Conservation (phyloP, 2,113 vertebrate genomes). For the Lamprotornis superbus region DNA sequence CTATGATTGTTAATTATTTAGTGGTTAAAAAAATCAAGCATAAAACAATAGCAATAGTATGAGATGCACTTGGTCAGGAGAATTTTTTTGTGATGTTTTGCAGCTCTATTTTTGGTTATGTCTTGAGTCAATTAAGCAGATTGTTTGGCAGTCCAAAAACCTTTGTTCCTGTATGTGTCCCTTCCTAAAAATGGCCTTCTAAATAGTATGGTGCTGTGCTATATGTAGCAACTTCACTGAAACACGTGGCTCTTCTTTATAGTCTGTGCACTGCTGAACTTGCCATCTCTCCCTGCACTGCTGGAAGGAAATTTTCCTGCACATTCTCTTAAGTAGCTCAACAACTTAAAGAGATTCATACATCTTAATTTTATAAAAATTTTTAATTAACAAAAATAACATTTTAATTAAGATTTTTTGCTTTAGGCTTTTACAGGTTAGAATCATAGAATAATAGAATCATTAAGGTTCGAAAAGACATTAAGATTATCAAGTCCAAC, state of each 20-base stretch:
- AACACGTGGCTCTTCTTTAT: rapidly evolving
- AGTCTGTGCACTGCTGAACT: not conserved
- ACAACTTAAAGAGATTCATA: not conserved
- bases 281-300: not conserved
- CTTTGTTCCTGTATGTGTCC: not conserved
- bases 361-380: not conserved
- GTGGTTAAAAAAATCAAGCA: not conserved
- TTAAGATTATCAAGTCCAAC: not conserved
- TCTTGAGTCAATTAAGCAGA: not conserved
- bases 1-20: not conserved
- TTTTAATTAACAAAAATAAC: not conserved
- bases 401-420: not conserved
- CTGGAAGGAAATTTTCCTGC: not conserved
- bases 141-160: not conserved
- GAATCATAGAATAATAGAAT: not conserved
- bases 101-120: not conserved
- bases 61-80: not conserved
- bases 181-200: not conserved
- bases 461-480: not conserved
- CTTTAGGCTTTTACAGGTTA: not conserved
- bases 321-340: not conserved
- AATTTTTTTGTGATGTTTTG: not conserved
- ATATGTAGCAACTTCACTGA: not conserved
- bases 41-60: not conserved
- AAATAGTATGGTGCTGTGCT: not conserved